Percentiles rank a stretch among this genome's conserved stretches.
phyloP scores from a whole-genome alignment of 1,140 invertebrate species.

The Teleogryllus occipitalis region DNA sequence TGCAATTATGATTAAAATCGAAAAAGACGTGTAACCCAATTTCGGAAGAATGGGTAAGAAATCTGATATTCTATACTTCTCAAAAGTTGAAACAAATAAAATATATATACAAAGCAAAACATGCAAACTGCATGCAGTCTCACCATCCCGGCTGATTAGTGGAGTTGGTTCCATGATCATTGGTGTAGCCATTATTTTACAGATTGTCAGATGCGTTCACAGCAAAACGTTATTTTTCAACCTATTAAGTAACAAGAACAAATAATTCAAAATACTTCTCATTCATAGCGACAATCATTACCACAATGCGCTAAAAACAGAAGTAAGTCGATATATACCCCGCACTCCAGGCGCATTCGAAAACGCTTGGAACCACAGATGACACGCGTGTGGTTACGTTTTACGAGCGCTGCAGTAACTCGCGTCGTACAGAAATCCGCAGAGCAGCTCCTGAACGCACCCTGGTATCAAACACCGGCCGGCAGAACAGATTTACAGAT shows the following conservation, averaged over 20 bases:
- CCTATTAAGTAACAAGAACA: background rate
- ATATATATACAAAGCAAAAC: background rate
- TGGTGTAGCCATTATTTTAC: background rate
- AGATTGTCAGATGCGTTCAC: background rate
- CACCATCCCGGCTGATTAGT: background rate
- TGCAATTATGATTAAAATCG: background rate
- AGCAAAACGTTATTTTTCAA: background rate
- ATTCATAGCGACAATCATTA: background rate
- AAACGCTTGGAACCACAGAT: background rate
- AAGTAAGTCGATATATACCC: constrained; percentile 1
- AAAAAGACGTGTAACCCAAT: background rate
- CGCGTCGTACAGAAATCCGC: background rate
- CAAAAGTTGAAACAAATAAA: background rate
- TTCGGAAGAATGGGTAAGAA: too few relatives aligned
- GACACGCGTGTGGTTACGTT: background rate
- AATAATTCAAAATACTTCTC: background rate
- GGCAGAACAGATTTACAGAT: background rate
- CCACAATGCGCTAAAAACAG: constrained; percentile 3
- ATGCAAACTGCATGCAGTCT: background rate
- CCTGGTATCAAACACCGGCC: too few relatives aligned
- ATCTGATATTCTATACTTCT: too few relatives aligned
- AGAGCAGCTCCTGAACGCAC: too few relatives aligned
- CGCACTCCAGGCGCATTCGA: background rate
- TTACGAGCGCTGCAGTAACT: background rate
- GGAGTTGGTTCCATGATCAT: background rate